phyloP scores from a whole-genome alignment of 1,140 invertebrate genomes.

The Drosophila willistoni region DNA sequence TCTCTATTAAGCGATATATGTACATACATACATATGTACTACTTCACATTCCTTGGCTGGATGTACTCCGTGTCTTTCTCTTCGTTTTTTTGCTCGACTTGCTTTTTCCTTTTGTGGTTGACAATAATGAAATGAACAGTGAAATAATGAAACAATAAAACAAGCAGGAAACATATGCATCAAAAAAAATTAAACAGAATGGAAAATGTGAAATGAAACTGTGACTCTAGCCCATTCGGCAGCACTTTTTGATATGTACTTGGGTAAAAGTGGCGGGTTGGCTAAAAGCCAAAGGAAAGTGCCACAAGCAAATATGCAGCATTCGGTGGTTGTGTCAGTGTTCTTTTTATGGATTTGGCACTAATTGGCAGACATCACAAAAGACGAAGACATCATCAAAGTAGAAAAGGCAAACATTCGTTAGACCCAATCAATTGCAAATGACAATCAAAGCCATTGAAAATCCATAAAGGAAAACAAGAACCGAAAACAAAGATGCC shows the following conservation, averaged over 20 bases:
- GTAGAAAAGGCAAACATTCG: conserved; percentile 54
- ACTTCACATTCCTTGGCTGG: conserved; percentile 22
- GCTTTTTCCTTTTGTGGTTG: conserved; percentile 16
- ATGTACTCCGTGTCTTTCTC: conserved; percentile 26
- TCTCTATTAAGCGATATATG: too few species aligned
- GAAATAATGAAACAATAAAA: conserved; percentile 36
- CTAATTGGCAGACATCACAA: conserved; percentile 45
- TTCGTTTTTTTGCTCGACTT: neutral
- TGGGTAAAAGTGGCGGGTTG: conserved; percentile 44
- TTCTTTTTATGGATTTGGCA: conserved; percentile 14
- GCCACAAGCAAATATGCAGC: conserved; percentile 26
- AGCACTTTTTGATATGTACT: conserved; percentile 5
- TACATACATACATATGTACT: too few species aligned
- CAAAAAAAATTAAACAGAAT: conserved; percentile 38
- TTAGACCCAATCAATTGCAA: conserved; percentile 61
- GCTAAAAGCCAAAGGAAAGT: conserved; percentile 63
- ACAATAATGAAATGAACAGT: conserved; percentile 72
- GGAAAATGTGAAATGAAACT: conserved; percentile 41
- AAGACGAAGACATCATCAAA: conserved; percentile 26
- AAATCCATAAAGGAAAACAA: conserved; percentile 61
- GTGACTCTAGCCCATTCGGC: conserved; percentile 36
- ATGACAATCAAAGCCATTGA: conserved; percentile 54
- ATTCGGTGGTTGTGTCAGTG: neutral
- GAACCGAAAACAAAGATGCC: neutral
- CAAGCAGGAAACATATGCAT: conserved; percentile 32